Conservation (phyloP, 2,797 vertebrate genomes). For the Monodelphis domestica region DNA sequence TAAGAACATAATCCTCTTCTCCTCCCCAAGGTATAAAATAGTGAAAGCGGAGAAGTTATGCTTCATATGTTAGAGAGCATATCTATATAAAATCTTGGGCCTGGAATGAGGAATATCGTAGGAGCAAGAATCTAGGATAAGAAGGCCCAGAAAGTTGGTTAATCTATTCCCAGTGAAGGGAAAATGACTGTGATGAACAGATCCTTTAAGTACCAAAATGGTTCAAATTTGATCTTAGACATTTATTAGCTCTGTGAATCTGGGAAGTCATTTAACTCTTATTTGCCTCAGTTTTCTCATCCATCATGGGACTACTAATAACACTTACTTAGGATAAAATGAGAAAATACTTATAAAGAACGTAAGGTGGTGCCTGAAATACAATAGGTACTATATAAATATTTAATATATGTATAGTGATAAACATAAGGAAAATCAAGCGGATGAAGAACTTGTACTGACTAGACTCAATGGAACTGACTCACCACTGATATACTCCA, state of each 20-base stretch:
- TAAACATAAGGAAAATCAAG: not conserved
- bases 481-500: not conserved
- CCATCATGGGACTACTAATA: not conserved
- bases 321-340: not conserved
- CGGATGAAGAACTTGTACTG: not conserved
- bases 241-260: not conserved
- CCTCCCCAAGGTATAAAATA: not conserved
- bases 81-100: no score
- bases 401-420: no score
- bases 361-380: not conserved
- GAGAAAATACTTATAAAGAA: not conserved
- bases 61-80: not conserved
- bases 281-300: not conserved
- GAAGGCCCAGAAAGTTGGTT: no score
- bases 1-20: not conserved
- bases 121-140: no score
- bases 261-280: not conserved
- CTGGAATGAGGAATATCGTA: no score
- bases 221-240: not conserved
- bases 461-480: not conserved
- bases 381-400: not conserved
- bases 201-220: no score
- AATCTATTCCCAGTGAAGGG: no score
- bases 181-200: no score
- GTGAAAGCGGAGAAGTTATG: not conserved